Conservation (phyloP, 2,888 invertebrate species). For the Lasius platythorax region DNA sequence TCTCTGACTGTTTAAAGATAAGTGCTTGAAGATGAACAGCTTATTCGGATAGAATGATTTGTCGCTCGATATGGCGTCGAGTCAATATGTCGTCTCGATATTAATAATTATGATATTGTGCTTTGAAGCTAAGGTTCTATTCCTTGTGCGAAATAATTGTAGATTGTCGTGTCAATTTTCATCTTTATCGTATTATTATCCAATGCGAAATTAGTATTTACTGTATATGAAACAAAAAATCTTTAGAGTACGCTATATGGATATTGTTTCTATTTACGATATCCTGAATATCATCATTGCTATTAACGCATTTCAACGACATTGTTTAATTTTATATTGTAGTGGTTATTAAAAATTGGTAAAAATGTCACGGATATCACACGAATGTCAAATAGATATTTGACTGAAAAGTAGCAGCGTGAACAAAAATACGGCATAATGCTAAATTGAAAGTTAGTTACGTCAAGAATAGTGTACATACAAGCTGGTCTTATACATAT, state of each 20-base stretch:
- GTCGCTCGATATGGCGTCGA: background rate
- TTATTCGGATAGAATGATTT: background rate
- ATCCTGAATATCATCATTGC: background rate
- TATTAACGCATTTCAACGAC: background rate
- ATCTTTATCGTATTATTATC: background rate
- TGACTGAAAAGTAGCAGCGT: background rate
- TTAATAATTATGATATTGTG: background rate
- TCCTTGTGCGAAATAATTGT: slow-evolving; percentile 31
- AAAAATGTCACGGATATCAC: background rate
- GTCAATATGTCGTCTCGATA: background rate
- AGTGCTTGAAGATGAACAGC: background rate
- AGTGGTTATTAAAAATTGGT: background rate
- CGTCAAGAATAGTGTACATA: background rate
- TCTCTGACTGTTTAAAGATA: background rate
- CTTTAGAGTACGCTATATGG: too few relatives aligned
- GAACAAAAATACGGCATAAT: background rate
- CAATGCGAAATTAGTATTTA: background rate
- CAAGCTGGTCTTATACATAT: background rate
- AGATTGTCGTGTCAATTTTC: background rate
- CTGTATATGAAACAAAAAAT: background rate
- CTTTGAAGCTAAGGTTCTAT: slow-evolving; percentile 56
- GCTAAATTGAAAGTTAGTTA: background rate
- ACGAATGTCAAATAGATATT: background rate
- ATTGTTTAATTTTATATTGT: background rate
- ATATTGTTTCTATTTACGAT: background rate